Base-by-base conservation (phyloP, 2,888 invertebrate genomes). In the Proisotoma minuta region DNA sequence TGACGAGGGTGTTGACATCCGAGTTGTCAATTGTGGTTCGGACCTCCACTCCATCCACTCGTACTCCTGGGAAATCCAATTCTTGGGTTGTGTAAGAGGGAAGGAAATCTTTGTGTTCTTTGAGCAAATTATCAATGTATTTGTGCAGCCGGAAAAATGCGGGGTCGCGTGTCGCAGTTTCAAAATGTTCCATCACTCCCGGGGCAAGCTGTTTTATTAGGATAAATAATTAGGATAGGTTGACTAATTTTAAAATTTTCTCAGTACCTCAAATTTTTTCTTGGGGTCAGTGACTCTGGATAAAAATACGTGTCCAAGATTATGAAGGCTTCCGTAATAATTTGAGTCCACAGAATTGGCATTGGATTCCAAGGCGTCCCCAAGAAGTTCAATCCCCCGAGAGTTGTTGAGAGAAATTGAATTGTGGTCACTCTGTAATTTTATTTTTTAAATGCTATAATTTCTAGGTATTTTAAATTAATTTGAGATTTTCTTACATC, bases 141-240 rank as follows among this genome's bases (percentile, higher is more conserved):
- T 75, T 75, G 70, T 76, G 75, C 62, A 74, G 52, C 8, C 75
- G 70, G 71, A 75, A 76, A 67, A 75, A 76, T 40, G 74, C 69
- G 3, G 76, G 76, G 66, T 76, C 76, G 1, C 75, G 64, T 53
- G 75, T 75, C 22, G 76, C 74, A 43, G 76, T 76, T 18, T 75
- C 74, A 8, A 75, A 72, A 52, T 75, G 75, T 56, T 74, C 75
- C 69, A 76, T 71, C n/a, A 75, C 76, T 43, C 75, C 74, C 3
- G 74, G 73, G 29, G 68, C 66, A n/a, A 71, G 49, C 63, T 68
- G 49, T 54, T 18, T 23, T 5, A 48, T 12, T 48, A 10, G 5
- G 10, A 12, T 48, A n/a, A 48, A 12, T 20, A 10, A 34, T 34
- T 34, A 29, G 50, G 2, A 22, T n/a, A n/a, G n/a, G n/a, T n/a